A percentile compares a stretch with the other conserved stretches of the same genome.
Evolutionary conservation across 1,140 invertebrate genomes (phyloP).

Genomic region (Papilio polyxenes): DNA sequence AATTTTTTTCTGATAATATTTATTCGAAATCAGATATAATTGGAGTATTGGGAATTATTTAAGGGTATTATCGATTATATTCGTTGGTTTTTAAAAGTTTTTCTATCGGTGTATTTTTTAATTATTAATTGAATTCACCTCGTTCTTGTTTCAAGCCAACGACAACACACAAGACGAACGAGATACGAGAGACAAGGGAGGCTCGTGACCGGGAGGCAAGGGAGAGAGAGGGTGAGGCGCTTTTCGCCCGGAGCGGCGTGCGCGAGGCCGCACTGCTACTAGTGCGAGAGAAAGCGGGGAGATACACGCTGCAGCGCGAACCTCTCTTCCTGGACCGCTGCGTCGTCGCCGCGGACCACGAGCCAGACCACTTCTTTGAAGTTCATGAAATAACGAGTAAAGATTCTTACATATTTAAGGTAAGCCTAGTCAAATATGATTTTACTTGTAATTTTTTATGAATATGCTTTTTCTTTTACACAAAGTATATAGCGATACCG

Average conservation of each 20-base stretch:
- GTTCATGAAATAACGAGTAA: conserved; percentile 95
- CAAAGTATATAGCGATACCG: too few relatives aligned
- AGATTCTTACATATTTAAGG: conserved; percentile 97
- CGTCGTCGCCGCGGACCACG: conserved; percentile 92
- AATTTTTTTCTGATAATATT: neutral
- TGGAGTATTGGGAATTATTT: neutral
- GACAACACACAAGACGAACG: conserved; percentile 76
- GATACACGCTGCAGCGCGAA: conserved; percentile 92
- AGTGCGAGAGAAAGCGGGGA: conserved; percentile 93
- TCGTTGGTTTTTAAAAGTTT: neutral
- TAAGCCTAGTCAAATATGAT: conserved; percentile 64
- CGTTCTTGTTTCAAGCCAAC: conserved; percentile 65
- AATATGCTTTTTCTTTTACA: too few relatives aligned
- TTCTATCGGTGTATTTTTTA: conserved; percentile 9
- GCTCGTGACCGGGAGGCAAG: conserved; percentile 70
- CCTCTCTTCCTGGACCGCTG: conserved; percentile 94
- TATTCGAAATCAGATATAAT: neutral
- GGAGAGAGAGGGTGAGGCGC: conserved; percentile 72
- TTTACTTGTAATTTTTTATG: too few relatives aligned
- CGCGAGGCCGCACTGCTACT: conserved; percentile 93
- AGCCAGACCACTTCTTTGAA: conserved; percentile 96
- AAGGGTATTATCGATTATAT: neutral
- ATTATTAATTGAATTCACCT: conserved; percentile 23
- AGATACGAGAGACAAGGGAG: conserved; percentile 74
- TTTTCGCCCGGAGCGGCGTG: conserved; percentile 85